Base-by-base conservation (phyloP, 2,797 vertebrate species). In the Lacerta bilineata region DNA sequence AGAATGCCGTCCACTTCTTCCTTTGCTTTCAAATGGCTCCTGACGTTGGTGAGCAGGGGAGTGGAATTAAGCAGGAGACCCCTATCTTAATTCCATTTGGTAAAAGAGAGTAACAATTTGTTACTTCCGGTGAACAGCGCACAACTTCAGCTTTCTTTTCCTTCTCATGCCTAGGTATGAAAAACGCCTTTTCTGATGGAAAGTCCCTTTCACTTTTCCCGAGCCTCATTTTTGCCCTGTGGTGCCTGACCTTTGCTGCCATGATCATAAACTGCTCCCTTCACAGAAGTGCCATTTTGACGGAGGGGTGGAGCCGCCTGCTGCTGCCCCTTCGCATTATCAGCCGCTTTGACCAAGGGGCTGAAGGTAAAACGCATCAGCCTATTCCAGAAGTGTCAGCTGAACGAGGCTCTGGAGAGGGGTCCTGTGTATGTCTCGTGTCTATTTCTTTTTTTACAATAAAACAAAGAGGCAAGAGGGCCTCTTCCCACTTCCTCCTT, bases 121-220 rank as follows among this genome's bases (percentile, higher is more conserved):
- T 25, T 33, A 20, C 29, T 10, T 41, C 4, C 27, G 41, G 13
- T 41, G 5, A 17, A 23, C 7, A 39, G 25, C 4, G 7, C 10
- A 8, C 13, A 25, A 71, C 68, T 66, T 87, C 27, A 4, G 1
- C 69, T 91, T 84, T 15, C 46, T 76, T 23, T 46, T 71, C 39
- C 29, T 84, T 33, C 43, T 59, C 23, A 61, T 64, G 91, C 0
- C 0, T 88, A 99, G 99, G 95, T 99, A 99, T 0, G 99, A 99
- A 95, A 99, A 99, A 91, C 98, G 98, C 71, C 98, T 99, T 87
- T 99, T 98, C 96, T 99, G 96, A 99, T 89, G 90, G 90, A 93
- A 72, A 88, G 59, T 0, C 80, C 82, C 71, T 33, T 80, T 66
- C 88, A 46, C 79, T 41, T 76, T 93, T 91, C 82, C 88, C 2